phyloP scores from a whole-genome alignment of 2,113 vertebrate genomes.

The Tragulus kanchil region DNA sequence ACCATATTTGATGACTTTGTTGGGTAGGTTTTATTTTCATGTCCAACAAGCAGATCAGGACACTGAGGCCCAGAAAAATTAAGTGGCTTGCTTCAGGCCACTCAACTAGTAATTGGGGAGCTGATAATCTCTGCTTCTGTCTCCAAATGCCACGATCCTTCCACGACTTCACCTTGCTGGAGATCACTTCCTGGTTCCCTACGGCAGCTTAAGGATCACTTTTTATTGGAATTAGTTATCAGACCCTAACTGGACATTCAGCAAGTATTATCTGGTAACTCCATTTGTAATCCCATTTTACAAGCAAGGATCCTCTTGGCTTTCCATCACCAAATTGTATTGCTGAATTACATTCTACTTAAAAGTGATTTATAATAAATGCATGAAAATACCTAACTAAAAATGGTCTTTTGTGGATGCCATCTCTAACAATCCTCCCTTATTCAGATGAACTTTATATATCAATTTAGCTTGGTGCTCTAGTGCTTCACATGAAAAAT shows the following conservation, averaged over 20 bases:
- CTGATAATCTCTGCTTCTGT: background rate
- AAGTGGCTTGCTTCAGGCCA: background rate
- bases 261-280: background rate
- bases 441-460: slow-evolving; percentile 28
- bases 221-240: background rate
- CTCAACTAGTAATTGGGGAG: background rate
- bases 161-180: background rate
- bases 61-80: slow-evolving; percentile 4
- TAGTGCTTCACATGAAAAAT: slow-evolving; percentile 4
- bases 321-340: background rate
- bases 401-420: slow-evolving; percentile 39
- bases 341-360: background rate
- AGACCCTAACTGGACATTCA: background rate
- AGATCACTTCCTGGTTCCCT: background rate
- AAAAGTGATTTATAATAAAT: slow-evolving; percentile 53
- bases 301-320: background rate
- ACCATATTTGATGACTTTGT: background rate
- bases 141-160: background rate
- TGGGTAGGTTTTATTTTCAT: background rate
- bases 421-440: slow-evolving; percentile 49
- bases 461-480: slow-evolving; percentile 5
- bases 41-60: background rate
- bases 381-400: slow-evolving; percentile 12
- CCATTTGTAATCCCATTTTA: slow-evolving; percentile 15
- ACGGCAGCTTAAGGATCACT: background rate